Conservation (phyloP, 1,140 invertebrate species). For the Atopsyche davidsoni region DNA sequence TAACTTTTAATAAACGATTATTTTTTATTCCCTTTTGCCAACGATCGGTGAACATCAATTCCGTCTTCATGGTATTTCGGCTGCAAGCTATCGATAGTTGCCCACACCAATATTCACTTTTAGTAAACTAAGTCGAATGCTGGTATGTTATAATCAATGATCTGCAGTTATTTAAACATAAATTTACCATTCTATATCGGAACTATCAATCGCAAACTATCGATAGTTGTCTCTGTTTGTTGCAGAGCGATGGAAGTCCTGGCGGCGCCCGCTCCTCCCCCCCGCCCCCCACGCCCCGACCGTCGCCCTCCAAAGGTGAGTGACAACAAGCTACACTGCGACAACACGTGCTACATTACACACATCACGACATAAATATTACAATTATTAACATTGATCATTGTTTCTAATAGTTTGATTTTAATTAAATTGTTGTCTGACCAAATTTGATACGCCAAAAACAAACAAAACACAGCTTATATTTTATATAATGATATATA, state of each 20-base stretch:
- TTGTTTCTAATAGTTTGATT: background rate
- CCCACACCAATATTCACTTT: background rate
- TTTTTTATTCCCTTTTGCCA: no score
- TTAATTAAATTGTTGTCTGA: background rate
- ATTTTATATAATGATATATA: background rate
- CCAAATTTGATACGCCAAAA: background rate
- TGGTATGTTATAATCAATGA: background rate
- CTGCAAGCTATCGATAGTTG: constrained; percentile 1
- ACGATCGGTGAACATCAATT: no score
- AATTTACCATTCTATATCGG: background rate
- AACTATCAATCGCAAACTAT: background rate
- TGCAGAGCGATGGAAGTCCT: constrained; percentile 24
- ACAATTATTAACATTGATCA: background rate
- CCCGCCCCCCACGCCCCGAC: constrained; percentile 10
- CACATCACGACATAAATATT: background rate
- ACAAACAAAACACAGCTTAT: background rate
- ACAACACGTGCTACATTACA: no score
- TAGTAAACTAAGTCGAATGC: background rate
- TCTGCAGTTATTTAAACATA: background rate
- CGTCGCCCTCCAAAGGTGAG: constrained; percentile 27
- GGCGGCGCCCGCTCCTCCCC: constrained; percentile 10
- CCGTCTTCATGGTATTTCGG: background rate
- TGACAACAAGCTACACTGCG: no score
- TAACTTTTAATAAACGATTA: no score
- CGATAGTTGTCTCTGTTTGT: constrained; percentile 10